Evolutionary conservation across 1,140 invertebrate genomes (phyloP).

Genomic region (Lasaia peninsularis): DNA sequence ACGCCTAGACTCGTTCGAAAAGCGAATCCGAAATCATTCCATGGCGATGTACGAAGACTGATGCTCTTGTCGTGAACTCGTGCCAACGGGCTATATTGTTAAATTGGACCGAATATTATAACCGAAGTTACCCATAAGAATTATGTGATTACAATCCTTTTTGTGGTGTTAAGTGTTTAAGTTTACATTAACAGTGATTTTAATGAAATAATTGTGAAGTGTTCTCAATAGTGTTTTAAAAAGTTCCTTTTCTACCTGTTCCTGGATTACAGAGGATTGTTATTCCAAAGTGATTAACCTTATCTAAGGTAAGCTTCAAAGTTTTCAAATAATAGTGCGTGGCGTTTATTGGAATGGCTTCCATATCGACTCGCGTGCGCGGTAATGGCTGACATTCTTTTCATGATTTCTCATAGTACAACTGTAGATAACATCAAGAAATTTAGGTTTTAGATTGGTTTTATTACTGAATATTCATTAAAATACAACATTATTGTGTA

Average conservation of each 20-base stretch:
- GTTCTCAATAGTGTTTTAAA: slow-evolving; percentile 60
- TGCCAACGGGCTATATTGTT: slow-evolving; percentile 63
- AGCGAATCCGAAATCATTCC: slow-evolving; percentile 73
- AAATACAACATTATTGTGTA: slow-evolving; percentile 28
- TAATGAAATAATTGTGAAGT: slow-evolving; percentile 63
- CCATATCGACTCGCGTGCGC: slow-evolving; percentile 74
- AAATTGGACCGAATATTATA: slow-evolving; percentile 53
- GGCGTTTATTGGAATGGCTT: slow-evolving; percentile 71
- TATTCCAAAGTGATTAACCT: slow-evolving; percentile 48
- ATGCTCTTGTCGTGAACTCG: slow-evolving; percentile 70
- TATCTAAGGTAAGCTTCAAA: slow-evolving; percentile 18
- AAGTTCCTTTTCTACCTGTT: slow-evolving; percentile 39
- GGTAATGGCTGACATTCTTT: slow-evolving; percentile 75
- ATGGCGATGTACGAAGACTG: slow-evolving; percentile 71
- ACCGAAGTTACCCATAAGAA: slow-evolving; percentile 49
- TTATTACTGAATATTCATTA: slow-evolving; percentile 6
- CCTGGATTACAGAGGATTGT: slow-evolving; percentile 69
- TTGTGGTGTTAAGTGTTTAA: slow-evolving; percentile 62
- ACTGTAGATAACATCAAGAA: slow-evolving; percentile 10
- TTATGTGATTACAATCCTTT: slow-evolving; percentile 58
- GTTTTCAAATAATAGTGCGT: slow-evolving; percentile 38
- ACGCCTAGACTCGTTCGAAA: slow-evolving; percentile 75
- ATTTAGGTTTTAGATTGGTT: background rate
- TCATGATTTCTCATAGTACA: slow-evolving; percentile 35
- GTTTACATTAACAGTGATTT: slow-evolving; percentile 58